These are phyloP conservation scores for Solenopsis fugax DNA, from an alignment of 1,140 invertebrate genomes.

Conservation along the genomic window DNA sequence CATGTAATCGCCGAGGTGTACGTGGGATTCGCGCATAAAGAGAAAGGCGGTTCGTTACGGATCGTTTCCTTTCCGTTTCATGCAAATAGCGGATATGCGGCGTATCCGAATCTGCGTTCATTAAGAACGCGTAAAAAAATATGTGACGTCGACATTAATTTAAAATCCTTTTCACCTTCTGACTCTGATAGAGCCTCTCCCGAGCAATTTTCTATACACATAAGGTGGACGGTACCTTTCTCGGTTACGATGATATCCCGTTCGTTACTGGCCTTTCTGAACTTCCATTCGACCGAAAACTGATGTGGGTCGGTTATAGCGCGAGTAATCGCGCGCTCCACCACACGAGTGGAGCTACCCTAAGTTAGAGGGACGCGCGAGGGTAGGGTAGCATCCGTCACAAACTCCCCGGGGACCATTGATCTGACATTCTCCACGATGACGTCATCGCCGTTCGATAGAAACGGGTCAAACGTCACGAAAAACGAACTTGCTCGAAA, in stretches of 20 bases:
- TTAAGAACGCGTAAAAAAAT: background rate
- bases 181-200: background rate
- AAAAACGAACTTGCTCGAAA: conserved; percentile 74
- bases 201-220: background rate
- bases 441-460: conserved; percentile 77
- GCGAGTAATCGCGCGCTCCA: conserved; percentile 12
- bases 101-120: background rate
- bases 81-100: background rate
- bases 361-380: conserved; percentile 40
- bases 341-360: background rate
- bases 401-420: conserved; percentile 80
- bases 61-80: conserved; percentile 26
- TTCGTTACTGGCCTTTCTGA: conserved; percentile 18
- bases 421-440: conserved; percentile 81
- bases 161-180: background rate
- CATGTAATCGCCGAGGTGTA: background rate
- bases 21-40: background rate
- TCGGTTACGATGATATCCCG: background rate
- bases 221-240: background rate
- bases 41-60: background rate
- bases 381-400: conserved; percentile 72
- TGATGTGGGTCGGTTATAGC: conserved; percentile 54
- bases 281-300: conserved; percentile 14
- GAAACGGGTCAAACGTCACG: conserved; percentile 82
- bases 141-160: background rate